phyloP scores from a whole-genome alignment of 2,113 vertebrate species.

The Andinoacara biseriatus region DNA sequence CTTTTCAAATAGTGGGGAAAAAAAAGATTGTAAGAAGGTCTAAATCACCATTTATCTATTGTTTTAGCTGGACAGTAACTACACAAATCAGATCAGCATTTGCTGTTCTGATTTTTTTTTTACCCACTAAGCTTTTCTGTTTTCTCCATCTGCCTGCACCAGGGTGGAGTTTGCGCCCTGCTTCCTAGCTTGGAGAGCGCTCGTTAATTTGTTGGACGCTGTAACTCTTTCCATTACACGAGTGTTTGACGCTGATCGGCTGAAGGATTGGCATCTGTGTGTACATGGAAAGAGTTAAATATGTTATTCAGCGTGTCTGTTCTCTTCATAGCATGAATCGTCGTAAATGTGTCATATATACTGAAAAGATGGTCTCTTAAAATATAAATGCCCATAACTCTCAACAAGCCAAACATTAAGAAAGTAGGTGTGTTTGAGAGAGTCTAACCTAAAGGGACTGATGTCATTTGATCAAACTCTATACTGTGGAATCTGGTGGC shows the following conservation, averaged over 20 bases:
- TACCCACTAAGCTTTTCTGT: slow-evolving; percentile 30
- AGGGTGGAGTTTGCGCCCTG: slow-evolving; percentile 60
- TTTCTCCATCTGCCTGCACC: slow-evolving; percentile 60
- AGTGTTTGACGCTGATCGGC: slow-evolving; percentile 34
- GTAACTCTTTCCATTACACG: slow-evolving; percentile 70
- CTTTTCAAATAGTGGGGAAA: not conserved
- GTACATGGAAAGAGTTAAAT: not conserved
- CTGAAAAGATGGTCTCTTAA: not conserved
- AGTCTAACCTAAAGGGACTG: slow-evolving; percentile 1
- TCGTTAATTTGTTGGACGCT: slow-evolving; percentile 62
- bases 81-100: slow-evolving; percentile 10
- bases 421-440: not conserved
- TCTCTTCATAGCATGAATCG: not conserved
- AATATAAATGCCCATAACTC: not conserved
- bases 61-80: not conserved
- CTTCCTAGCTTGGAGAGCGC: slow-evolving; percentile 39
- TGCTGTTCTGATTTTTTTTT: slow-evolving; percentile 1
- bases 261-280: slow-evolving; percentile 28
- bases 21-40: not conserved
- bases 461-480: slow-evolving; percentile 38
- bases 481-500: slow-evolving; percentile 12
- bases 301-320: not conserved
- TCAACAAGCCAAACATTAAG: not conserved
- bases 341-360: not conserved
- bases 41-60: not conserved